Evolutionary conservation across 2,797 vertebrate genomes (phyloP).

Genomic region (Lacerta agilis): DNA sequence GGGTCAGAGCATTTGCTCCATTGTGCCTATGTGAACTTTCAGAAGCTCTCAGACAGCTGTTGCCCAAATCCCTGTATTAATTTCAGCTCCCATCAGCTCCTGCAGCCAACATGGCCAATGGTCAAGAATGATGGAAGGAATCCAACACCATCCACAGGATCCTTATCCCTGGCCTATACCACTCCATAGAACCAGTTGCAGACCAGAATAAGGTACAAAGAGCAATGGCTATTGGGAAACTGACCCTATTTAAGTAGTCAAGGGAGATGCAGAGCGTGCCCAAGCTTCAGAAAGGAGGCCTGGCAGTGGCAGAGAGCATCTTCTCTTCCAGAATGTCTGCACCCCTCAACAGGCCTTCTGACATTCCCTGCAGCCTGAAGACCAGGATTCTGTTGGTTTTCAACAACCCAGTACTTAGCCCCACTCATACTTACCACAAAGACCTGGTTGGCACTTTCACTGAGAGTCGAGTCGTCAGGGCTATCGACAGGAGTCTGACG

Average conservation of each 20-base stretch:
- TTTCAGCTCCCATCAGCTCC: too few species aligned
- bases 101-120: too few species aligned
- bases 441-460: constrained; percentile 99
- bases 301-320: too few species aligned
- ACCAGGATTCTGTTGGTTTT: too few species aligned
- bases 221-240: background rate
- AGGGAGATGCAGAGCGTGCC: background rate
- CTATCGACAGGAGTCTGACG: constrained; percentile 99
- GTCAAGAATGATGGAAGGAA: too few species aligned
- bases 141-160: background rate
- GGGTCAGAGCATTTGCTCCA: too few species aligned
- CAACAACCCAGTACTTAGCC: background rate
- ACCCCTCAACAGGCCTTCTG: background rate
- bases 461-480: constrained; percentile 98
- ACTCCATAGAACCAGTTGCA: background rate
- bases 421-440: constrained; percentile 88
- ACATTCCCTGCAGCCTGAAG: too few species aligned
- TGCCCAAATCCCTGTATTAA: too few species aligned
- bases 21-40: too few species aligned
- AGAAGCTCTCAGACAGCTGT: too few species aligned
- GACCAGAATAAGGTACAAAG: background rate
- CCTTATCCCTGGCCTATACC: too few species aligned
- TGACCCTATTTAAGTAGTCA: too few species aligned
- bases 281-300: background rate
- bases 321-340: background rate